Evolutionary conservation across 2,888 invertebrate species (phyloP).

Genomic region (Drosophila eohydei): DNA sequence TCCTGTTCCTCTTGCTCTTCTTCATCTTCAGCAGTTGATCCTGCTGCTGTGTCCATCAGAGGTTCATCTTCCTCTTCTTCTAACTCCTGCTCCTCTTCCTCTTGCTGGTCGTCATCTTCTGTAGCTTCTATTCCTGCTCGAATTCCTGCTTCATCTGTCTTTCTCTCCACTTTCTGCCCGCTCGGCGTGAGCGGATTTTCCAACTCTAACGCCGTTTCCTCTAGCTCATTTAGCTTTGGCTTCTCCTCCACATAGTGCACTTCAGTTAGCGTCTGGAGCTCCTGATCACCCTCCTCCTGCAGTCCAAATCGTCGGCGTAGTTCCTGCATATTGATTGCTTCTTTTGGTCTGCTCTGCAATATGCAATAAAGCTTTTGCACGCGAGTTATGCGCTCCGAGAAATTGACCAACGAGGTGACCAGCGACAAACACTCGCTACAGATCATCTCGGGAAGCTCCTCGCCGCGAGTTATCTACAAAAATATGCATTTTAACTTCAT

Average conservation of each 20-base stretch:
- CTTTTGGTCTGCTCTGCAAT: constrained; percentile 53
- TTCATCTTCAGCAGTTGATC: neutral
- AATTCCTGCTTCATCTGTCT: neutral
- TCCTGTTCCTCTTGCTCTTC: constrained; percentile 5
- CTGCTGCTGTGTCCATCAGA: neutral
- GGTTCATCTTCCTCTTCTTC: neutral
- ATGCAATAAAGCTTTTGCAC: constrained; percentile 81
- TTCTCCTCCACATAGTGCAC: constrained; percentile 68
- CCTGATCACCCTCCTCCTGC: constrained; percentile 46
- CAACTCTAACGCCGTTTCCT: constrained; percentile 53
- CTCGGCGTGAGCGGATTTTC: constrained; percentile 64
- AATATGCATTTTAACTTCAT: neutral
- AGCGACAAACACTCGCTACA: constrained; percentile 78
- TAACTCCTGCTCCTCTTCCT: neutral
- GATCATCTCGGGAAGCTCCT: constrained; percentile 76
- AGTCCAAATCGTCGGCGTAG: constrained; percentile 65
- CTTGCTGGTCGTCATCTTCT: neutral
- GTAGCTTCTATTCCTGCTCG: neutral
- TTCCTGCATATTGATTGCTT: constrained; percentile 47
- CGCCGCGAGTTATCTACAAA: constrained; percentile 69
- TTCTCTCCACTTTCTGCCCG: constrained; percentile 10
- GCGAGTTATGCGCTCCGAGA: constrained; percentile 77
- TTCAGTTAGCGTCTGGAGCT: constrained; percentile 54
- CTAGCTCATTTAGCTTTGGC: constrained; percentile 51
- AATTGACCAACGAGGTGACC: constrained; percentile 74